Percentiles rank a stretch among this genome's conserved stretches.
phyloP scores from a whole-genome alignment of 2,888 invertebrate species.

The Cynaeus angustus region DNA sequence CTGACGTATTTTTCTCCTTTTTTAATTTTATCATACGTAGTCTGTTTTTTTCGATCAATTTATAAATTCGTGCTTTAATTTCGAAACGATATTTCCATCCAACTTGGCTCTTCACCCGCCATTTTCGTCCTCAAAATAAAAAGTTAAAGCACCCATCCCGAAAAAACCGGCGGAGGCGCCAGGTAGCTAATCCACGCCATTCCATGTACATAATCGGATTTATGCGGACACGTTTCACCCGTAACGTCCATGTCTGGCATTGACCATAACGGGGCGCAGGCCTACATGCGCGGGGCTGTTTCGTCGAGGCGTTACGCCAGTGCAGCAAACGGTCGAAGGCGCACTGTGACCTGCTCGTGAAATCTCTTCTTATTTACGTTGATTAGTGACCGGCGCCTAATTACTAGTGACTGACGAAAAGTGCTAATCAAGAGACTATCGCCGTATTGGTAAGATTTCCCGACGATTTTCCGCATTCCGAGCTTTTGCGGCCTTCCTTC shows the following conservation, averaged over 20 bases:
- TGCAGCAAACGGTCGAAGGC: constrained; percentile 64
- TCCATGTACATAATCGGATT: constrained; percentile 15
- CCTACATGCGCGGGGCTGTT: constrained; percentile 58
- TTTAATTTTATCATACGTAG: too few relatives aligned
- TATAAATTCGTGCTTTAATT: too few relatives aligned
- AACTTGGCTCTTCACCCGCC: too few relatives aligned
- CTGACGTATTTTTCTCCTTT: too few relatives aligned
- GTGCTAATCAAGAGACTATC: not conserved
- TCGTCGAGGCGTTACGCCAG: constrained; percentile 63
- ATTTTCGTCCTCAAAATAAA: too few relatives aligned
- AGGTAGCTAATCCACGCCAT: constrained; percentile 13
- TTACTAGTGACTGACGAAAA: constrained; percentile 22
- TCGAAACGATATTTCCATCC: too few relatives aligned
- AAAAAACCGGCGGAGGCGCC: constrained; percentile 2
- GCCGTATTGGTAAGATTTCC: constrained; percentile 45
- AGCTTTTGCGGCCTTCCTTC: not conserved
- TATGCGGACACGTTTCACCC: constrained; percentile 11
- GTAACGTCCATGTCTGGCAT: constrained; percentile 20
- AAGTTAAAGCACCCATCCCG: too few relatives aligned
- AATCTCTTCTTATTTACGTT: constrained; percentile 56
- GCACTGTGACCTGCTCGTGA: constrained; percentile 62
- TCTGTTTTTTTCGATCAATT: too few relatives aligned
- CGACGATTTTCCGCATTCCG: not conserved
- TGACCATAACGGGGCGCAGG: constrained; percentile 57
- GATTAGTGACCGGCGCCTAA: constrained; percentile 47